These are phyloP conservation scores for Saccostrea echinata DNA, from an alignment of 1,140 invertebrate genomes.

Conservation along the genomic window DNA sequence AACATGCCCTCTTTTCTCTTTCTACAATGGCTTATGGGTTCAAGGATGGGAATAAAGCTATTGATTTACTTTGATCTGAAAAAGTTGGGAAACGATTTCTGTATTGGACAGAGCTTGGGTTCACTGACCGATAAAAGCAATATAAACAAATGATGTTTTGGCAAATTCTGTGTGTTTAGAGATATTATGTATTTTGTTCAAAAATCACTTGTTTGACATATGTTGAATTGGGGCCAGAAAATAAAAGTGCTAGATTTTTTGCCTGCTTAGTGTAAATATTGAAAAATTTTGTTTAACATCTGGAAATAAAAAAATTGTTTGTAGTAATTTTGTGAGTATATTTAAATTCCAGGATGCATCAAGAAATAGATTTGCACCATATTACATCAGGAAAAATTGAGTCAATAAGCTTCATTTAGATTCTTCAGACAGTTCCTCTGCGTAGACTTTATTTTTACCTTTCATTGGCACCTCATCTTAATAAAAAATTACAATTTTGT, in stretches of 20 bases:
- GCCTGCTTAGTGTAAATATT: background rate
- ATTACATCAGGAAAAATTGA: background rate
- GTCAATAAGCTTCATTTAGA: constrained; percentile 15
- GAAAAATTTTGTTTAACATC: background rate
- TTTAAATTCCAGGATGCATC: background rate
- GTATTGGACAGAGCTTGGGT: background rate
- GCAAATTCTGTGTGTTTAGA: constrained; percentile 29
- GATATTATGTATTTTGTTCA: constrained; percentile 20
- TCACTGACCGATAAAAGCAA: constrained; percentile 9
- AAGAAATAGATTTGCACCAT: constrained; percentile 17
- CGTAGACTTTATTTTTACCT: too few species aligned
- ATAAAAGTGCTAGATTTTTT: constrained; percentile 18
- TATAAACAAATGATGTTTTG: constrained; percentile 35
- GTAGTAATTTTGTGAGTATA: constrained; percentile 30
- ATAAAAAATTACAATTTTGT: too few species aligned
- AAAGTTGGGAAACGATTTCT: background rate
- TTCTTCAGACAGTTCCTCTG: background rate
- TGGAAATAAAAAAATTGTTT: background rate
- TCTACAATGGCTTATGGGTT: background rate
- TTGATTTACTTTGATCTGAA: background rate
- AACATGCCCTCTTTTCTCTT: background rate
- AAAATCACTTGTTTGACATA: constrained; percentile 26
- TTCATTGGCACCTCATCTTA: too few species aligned
- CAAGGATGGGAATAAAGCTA: background rate
- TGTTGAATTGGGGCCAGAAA: constrained; percentile 25